Percentiles rank a stretch among this genome's conserved stretches.
Evolutionary conservation across 2,888 invertebrate genomes (phyloP).

Genomic region (Ophonus ardosiacus): DNA sequence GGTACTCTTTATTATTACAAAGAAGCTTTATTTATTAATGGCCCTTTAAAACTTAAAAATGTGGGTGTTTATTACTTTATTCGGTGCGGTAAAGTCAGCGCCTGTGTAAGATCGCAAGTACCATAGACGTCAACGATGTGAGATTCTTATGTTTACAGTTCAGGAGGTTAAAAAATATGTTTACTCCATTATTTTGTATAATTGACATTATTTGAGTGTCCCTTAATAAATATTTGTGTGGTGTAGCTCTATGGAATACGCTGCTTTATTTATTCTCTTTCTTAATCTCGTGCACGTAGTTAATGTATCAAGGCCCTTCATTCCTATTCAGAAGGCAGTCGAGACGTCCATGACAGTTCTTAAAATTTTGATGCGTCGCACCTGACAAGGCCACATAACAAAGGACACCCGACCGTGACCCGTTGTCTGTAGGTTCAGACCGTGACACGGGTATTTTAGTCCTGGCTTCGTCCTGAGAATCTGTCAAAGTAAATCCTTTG

Average conservation of each 20-base stretch:
- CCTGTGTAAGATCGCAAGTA: no score
- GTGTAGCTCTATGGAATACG: background rate
- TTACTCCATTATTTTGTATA: background rate
- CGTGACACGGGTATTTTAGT: background rate
- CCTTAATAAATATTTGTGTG: background rate
- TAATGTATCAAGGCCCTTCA: constrained; percentile 9
- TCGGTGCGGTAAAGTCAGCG: no score
- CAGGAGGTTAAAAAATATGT: no score
- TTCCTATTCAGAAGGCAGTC: constrained; percentile 9
- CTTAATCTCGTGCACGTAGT: background rate
- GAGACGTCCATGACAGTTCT: constrained; percentile 1
- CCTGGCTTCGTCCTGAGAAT: background rate
- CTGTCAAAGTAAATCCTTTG: background rate
- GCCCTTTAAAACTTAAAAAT: no score
- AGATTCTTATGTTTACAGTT: no score
- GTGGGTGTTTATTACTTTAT: no score
- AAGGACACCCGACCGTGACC: background rate
- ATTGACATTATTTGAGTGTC: background rate
- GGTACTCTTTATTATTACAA: no score
- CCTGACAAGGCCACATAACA: background rate
- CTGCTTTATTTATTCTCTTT: background rate
- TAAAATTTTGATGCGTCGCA: constrained; percentile 11
- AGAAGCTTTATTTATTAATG: no score
- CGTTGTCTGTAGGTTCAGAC: background rate
- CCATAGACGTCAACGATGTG: no score